Evolutionary conservation across 2,113 vertebrate species (phyloP).

Genomic region (Sander lucioperca): DNA sequence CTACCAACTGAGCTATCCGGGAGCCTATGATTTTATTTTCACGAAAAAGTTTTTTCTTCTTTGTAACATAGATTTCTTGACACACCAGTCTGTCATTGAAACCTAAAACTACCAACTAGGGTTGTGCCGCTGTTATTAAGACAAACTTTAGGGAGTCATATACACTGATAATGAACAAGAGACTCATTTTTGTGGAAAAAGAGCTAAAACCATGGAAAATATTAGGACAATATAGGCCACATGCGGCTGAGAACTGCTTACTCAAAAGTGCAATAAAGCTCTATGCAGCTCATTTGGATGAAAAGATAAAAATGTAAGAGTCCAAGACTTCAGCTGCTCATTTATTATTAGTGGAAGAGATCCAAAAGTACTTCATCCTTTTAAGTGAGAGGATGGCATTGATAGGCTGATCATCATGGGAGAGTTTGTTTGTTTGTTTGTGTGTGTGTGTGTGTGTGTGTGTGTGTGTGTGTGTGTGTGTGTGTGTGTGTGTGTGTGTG

Average conservation of each 20-base stretch:
- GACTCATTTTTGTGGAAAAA: constrained; percentile 10
- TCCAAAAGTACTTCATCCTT: constrained; percentile 46
- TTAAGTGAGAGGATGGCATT: constrained; percentile 28
- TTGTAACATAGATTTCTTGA: background rate
- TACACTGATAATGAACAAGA: constrained; percentile 25
- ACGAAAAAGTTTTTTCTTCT: background rate
- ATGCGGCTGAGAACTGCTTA: constrained; percentile 53
- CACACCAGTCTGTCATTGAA: background rate
- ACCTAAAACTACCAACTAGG: background rate
- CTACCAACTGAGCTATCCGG: no score
- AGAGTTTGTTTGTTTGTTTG: no score
- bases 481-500: background rate
- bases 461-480: background rate
- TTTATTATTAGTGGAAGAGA: constrained; percentile 50
- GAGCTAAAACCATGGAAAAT: constrained; percentile 35
- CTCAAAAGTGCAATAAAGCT: constrained; percentile 55
- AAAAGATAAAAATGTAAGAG: constrained; percentile 45
- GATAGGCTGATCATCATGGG: constrained; percentile 1
- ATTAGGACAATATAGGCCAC: constrained; percentile 38
- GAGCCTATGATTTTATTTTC: no score
- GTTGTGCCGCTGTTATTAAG: background rate
- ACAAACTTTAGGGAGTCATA: constrained; percentile 3
- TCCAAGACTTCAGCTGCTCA: constrained; percentile 29
- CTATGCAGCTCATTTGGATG: constrained; percentile 44
- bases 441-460: background rate